A percentile compares a stretch with the other conserved stretches of the same genome.
Evolutionary conservation across 1,140 invertebrate species (phyloP).

Genomic region (Colletes gigas): DNA sequence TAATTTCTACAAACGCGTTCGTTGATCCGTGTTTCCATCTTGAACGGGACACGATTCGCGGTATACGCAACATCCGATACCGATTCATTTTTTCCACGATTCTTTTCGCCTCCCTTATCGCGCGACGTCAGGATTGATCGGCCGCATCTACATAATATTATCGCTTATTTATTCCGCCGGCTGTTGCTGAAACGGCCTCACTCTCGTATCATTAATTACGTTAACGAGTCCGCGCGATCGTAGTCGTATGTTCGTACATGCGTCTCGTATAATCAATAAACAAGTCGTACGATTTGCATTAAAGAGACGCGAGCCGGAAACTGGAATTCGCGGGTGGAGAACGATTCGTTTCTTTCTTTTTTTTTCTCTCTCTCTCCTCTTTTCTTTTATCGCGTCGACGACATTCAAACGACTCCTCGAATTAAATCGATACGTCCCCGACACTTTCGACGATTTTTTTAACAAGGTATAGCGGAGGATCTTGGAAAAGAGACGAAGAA

Average conservation of each 20-base stretch:
- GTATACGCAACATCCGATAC: not conserved
- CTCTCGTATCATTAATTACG: constrained; percentile 49
- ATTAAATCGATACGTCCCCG: not conserved
- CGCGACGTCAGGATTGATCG: constrained; percentile 44
- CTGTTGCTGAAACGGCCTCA: constrained; percentile 47
- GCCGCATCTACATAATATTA: constrained; percentile 48
- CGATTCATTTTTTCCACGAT: constrained; percentile 17
- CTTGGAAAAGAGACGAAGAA: not conserved
- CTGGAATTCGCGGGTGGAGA: not conserved
- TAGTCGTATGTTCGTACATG: not conserved
- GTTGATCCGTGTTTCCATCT: no score
- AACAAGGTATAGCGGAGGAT: no score
- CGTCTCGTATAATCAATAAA: constrained; percentile 25
- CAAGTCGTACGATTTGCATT: constrained; percentile 3
- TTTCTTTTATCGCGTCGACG: not conserved
- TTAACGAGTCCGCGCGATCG: constrained; percentile 41
- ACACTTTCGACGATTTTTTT: not conserved
- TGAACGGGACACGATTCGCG: not conserved
- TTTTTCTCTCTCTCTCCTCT: not conserved
- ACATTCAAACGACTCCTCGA: constrained; percentile 1
- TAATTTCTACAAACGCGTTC: no score
- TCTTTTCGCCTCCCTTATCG: constrained; percentile 25
- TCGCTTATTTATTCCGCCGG: constrained; percentile 48
- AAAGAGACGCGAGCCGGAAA: not conserved
- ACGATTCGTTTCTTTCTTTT: not conserved